These are phyloP conservation scores for Hipparchia semele DNA, from an alignment of 2,888 invertebrate genomes.

Conservation along the genomic window DNA sequence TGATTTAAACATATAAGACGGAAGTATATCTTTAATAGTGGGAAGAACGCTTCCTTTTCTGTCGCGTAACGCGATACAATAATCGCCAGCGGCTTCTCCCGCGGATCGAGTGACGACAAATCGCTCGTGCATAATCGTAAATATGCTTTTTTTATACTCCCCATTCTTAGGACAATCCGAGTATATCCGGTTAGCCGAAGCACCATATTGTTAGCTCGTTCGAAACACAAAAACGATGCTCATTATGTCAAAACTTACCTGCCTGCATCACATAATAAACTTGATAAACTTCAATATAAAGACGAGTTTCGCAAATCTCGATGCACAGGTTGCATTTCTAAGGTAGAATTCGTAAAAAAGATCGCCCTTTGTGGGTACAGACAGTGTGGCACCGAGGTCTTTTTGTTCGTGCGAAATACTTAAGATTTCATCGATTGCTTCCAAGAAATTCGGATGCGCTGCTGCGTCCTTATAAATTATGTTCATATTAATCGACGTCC, in stretches of 20 bases:
- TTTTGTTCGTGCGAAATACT: conserved; percentile 71
- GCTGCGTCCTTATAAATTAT: conserved; percentile 26
- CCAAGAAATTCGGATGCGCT: conserved; percentile 61
- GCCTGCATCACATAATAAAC: conserved; percentile 47
- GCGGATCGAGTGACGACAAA: conserved; percentile 78
- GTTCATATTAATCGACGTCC: conserved; percentile 27
- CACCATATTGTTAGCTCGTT: conserved; percentile 69
- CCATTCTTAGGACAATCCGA: conserved; percentile 64
- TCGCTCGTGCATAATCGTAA: conserved; percentile 80
- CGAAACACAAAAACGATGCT: conserved; percentile 66
- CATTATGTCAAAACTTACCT: conserved; percentile 57
- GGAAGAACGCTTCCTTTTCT: conserved; percentile 36
- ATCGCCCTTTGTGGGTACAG: conserved; percentile 74
- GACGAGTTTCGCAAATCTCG: conserved; percentile 50
- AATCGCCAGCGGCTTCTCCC: conserved; percentile 64
- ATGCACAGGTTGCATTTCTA: conserved; percentile 66
- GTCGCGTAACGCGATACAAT: conserved; percentile 70
- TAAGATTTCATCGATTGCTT: conserved; percentile 61
- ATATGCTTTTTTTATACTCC: conserved; percentile 66
- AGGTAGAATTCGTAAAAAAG: conserved; percentile 70
- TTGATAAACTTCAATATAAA: conserved; percentile 48
- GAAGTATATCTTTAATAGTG: neutral
- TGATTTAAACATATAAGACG: neutral
- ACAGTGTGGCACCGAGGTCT: conserved; percentile 77
- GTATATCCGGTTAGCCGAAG: conserved; percentile 72